These are phyloP conservation scores for Amblyopsis rosae DNA, from an alignment of 2,113 vertebrate genomes.

Conservation along the genomic window DNA sequence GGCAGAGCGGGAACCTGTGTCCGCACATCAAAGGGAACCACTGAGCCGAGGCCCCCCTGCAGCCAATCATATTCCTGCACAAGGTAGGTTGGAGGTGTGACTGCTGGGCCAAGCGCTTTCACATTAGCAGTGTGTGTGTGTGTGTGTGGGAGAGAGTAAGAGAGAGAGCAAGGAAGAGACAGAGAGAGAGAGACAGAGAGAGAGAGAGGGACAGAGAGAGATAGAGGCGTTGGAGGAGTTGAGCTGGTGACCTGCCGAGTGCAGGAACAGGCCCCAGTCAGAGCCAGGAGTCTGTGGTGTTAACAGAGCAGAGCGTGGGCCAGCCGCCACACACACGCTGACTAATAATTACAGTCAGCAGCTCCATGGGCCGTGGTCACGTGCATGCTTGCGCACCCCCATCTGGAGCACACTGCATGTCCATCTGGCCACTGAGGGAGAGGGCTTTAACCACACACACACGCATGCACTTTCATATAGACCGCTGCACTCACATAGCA, in stretches of 20 bases:
- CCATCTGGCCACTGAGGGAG: constrained; percentile 34
- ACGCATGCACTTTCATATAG: no score
- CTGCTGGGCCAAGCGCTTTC: constrained; percentile 45
- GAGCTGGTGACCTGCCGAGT: constrained; percentile 41
- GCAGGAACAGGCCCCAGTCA: constrained; percentile 44
- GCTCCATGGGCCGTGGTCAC: constrained; percentile 30
- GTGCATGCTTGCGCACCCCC: constrained; percentile 20
- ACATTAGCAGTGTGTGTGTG: constrained; percentile 29
- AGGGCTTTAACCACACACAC: not conserved
- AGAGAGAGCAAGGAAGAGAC: not conserved
- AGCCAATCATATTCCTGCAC: constrained; percentile 23
- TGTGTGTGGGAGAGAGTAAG: not conserved
- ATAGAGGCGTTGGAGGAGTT: no score
- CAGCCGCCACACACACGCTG: constrained; percentile 40
- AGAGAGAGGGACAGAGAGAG: no score
- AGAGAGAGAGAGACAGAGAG: not conserved
- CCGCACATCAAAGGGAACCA: constrained; percentile 50
- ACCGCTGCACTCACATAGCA: no score
- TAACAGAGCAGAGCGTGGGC: constrained; percentile 50
- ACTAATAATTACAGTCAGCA: constrained; percentile 62
- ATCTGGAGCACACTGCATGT: constrained; percentile 38
- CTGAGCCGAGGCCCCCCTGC: constrained; percentile 19
- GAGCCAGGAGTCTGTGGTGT: constrained; percentile 41
- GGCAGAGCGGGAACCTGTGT: constrained; percentile 12
- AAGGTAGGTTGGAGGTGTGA: constrained; percentile 15